Conservation (phyloP, 2,113 vertebrate species). For the Spermophilus dauricus region DNA sequence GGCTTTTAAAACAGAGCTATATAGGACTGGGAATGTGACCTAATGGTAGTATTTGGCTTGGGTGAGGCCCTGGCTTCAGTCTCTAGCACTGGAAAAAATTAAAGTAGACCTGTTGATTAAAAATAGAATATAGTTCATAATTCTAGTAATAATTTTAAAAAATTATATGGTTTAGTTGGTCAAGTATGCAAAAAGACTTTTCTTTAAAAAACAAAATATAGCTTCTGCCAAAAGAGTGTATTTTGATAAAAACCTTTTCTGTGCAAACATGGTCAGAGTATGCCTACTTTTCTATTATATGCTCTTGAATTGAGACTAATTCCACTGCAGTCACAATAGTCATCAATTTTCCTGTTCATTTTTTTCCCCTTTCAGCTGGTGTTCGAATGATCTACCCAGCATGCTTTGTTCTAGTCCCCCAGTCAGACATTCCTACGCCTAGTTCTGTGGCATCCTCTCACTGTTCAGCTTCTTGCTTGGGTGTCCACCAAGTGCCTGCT, state of each 20-base stretch:
- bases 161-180: background rate
- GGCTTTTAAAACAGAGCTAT: constrained; percentile 40
- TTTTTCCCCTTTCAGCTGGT: constrained; percentile 90
- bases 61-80: background rate
- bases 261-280: background rate
- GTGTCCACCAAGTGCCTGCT: constrained; percentile 98
- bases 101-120: background rate
- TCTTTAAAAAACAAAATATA: constrained; percentile 23
- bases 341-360: constrained; percentile 26
- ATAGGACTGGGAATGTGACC: background rate
- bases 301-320: constrained; percentile 52
- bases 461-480: constrained; percentile 94
- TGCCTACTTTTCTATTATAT: constrained; percentile 3
- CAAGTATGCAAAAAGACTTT: background rate
- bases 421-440: constrained; percentile 96
- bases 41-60: background rate
- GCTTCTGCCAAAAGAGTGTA: background rate
- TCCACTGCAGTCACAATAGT: background rate
- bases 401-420: constrained; percentile 97
- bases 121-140: constrained; percentile 40
- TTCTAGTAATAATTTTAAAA: constrained; percentile 41
- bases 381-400: constrained; percentile 99
- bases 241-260: constrained; percentile 54
- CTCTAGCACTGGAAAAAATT: background rate
- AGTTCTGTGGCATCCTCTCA: constrained; percentile 94